Evolutionary conservation across 2,888 invertebrate species (phyloP).

Genomic region (Epinotia ramella): DNA sequence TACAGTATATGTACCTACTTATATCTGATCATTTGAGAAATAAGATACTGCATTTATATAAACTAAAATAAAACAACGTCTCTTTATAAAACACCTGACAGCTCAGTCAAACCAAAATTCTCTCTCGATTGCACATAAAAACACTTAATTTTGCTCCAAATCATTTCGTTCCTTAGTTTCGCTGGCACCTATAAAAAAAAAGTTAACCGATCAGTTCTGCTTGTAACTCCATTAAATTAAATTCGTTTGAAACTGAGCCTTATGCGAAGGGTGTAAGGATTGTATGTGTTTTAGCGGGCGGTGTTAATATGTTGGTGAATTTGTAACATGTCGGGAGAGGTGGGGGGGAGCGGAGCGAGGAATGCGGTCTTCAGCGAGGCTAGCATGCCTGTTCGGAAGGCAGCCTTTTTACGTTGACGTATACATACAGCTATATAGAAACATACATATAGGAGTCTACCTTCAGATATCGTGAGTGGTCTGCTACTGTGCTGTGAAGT

Average conservation of each 20-base stretch:
- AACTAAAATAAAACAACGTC: constrained; percentile 4
- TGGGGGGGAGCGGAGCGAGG: constrained; percentile 67
- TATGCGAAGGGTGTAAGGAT: constrained; percentile 49
- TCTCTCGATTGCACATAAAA: constrained; percentile 56
- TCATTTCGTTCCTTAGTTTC: constrained; percentile 82
- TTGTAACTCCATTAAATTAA: constrained; percentile 16
- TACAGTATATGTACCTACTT: neutral
- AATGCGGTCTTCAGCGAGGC: constrained; percentile 80
- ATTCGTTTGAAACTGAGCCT: constrained; percentile 50
- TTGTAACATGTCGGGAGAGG: constrained; percentile 63
- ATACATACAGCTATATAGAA: neutral
- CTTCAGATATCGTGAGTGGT: neutral
- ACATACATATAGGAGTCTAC: neutral
- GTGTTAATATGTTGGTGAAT: constrained; percentile 54
- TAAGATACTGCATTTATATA: neutral
- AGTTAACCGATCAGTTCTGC: constrained; percentile 64
- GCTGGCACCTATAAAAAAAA: constrained; percentile 69
- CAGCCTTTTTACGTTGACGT: neutral
- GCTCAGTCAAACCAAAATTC: constrained; percentile 39
- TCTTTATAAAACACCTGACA: constrained; percentile 29
- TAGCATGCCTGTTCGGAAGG: constrained; percentile 53
- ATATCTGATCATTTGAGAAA: neutral
- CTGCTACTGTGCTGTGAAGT: neutral
- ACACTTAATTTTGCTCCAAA: constrained; percentile 77
- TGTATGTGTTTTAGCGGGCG: constrained; percentile 37